A percentile compares a stretch with the other conserved stretches of the same genome.
Evolutionary conservation across 1,140 invertebrate genomes (phyloP).

Genomic region (Tenebrio molitor): DNA sequence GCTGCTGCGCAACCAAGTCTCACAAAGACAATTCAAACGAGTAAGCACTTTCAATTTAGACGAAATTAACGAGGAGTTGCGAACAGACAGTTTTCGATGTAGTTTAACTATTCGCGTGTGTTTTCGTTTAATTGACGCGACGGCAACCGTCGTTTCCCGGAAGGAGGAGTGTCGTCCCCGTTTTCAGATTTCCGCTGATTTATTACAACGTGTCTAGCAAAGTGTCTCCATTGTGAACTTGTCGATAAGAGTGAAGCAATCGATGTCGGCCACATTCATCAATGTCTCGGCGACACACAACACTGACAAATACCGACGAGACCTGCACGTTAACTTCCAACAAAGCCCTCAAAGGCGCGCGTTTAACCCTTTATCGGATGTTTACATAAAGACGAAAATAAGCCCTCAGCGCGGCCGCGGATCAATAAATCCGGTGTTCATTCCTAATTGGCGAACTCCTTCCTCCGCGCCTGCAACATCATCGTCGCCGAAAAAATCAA

Average conservation of each 20-base stretch:
- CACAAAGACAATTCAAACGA: too few species aligned
- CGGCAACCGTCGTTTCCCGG: background rate
- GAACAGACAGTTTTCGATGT: too few species aligned
- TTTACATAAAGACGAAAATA: slow-evolving; percentile 5
- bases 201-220: slow-evolving; percentile 40
- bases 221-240: slow-evolving; percentile 43
- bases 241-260: slow-evolving; percentile 45
- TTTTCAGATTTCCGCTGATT: slow-evolving; percentile 43
- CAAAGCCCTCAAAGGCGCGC: background rate
- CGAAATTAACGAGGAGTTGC: too few species aligned
- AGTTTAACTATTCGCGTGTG: too few species aligned
- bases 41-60: too few species aligned
- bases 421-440: slow-evolving; percentile 7
- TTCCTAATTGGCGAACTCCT: slow-evolving; percentile 9
- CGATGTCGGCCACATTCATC: slow-evolving; percentile 43
- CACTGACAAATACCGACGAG: slow-evolving; percentile 41
- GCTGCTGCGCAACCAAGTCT: too few species aligned
- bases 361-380: slow-evolving; percentile 12
- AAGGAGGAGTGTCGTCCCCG: slow-evolving; percentile 1
- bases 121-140: background rate
- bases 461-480: background rate
- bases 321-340: slow-evolving; percentile 22
- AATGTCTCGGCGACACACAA: slow-evolving; percentile 29
- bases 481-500: background rate
- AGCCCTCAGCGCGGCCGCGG: background rate